Evolutionary conservation across 64 coral and sea anemone species (phyloP).

Genomic region (Montipora efflorescens): DNA sequence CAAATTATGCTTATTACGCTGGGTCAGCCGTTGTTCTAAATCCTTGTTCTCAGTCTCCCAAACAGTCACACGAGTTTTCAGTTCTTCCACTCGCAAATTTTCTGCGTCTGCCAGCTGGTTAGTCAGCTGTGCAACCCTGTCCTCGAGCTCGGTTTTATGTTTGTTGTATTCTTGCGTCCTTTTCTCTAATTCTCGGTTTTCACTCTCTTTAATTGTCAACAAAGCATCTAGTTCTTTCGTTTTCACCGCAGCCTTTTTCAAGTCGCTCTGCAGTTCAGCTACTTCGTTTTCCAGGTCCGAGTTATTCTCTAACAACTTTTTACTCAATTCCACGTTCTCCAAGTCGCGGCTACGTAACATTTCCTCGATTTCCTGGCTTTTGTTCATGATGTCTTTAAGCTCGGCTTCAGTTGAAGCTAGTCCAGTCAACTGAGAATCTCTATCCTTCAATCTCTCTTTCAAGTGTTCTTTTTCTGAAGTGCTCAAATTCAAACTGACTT

Average conservation of each 20-base stretch:
- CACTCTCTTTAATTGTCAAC: slow-evolving; percentile 75
- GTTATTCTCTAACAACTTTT: slow-evolving; percentile 72
- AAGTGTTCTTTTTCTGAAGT: slow-evolving; percentile 73
- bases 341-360: slow-evolving; percentile 78
- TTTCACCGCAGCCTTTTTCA: slow-evolving; percentile 72
- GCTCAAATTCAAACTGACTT: slow-evolving; percentile 69
- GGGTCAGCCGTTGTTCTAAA: slow-evolving; percentile 62
- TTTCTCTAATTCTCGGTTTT: slow-evolving; percentile 70
- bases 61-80: slow-evolving; percentile 37
- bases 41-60: slow-evolving; percentile 66
- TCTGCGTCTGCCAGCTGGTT: slow-evolving; percentile 59
- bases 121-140: slow-evolving; percentile 9
- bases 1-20: slow-evolving; percentile 49
- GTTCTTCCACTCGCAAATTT: slow-evolving; percentile 24
- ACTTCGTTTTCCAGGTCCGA: slow-evolving; percentile 76
- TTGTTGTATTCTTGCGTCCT: slow-evolving; percentile 36
- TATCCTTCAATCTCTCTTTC: slow-evolving; percentile 71
- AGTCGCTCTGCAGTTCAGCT: slow-evolving; percentile 73
- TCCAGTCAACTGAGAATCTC: slow-evolving; percentile 58
- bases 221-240: slow-evolving; percentile 77
- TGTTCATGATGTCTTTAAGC: slow-evolving; percentile 72
- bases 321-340: slow-evolving; percentile 81
- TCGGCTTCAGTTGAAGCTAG: slow-evolving; percentile 82
- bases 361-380: slow-evolving; percentile 86
- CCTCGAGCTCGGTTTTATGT: slow-evolving; percentile 48